Evolutionary conservation across 1,140 invertebrate species (phyloP).

Genomic region (Littorina saxatilis): DNA sequence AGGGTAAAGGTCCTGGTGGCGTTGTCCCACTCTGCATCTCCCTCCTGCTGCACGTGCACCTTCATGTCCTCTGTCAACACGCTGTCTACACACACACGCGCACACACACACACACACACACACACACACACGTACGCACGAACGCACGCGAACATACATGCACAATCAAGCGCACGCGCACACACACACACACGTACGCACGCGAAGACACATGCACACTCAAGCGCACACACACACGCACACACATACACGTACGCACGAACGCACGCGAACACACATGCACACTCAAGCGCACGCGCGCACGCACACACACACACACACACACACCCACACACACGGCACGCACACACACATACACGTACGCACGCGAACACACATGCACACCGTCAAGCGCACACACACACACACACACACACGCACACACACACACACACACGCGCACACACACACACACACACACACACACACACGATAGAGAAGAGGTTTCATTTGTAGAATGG

Average conservation of each 20-base stretch:
- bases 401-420: slow-evolving; percentile 2
- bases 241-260: slow-evolving; percentile 12
- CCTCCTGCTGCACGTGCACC: no score
- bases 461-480: no score
- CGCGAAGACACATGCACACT: slow-evolving; percentile 1
- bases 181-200: slow-evolving; percentile 1
- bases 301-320: neutral
- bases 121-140: neutral
- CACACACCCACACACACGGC: neutral
- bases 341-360: neutral
- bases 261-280: slow-evolving; percentile 3
- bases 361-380: neutral
- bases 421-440: slow-evolving; percentile 9
- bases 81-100: no score
- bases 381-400: neutral
- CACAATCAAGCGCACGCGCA: neutral
- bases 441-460: slow-evolving; percentile 5
- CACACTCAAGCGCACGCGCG: neutral
- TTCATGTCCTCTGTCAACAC: no score
- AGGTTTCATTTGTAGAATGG: no score
- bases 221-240: neutral
- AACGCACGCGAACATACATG: neutral
- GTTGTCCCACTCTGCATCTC: no score
- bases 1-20: no score
- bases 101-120: neutral